phyloP scores from a whole-genome alignment of 2,113 vertebrate species.

The Stegostoma tigrinum region DNA sequence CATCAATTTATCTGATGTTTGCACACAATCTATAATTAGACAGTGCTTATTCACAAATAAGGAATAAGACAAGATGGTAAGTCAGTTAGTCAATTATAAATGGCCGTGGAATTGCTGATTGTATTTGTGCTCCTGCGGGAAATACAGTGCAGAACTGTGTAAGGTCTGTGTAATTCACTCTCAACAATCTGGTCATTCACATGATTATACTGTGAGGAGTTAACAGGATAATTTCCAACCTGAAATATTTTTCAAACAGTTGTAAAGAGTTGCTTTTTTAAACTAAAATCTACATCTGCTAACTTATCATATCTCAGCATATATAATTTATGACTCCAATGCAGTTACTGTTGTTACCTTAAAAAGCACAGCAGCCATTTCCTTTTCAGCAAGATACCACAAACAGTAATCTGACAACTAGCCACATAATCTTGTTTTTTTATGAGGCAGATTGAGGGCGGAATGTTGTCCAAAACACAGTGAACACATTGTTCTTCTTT shows the following conservation, averaged over 20 bases:
- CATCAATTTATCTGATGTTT: constrained; percentile 12
- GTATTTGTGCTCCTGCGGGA: background rate
- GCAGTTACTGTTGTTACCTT: background rate
- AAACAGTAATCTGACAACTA: background rate
- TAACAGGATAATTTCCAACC: background rate
- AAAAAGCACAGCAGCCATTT: background rate
- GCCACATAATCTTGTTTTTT: background rate
- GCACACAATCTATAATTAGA: constrained; percentile 11
- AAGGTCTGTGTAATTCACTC: background rate
- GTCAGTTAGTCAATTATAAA: background rate
- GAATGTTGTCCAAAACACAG: background rate
- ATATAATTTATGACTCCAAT: constrained; percentile 30
- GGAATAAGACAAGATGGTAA: background rate
- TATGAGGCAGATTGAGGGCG: background rate
- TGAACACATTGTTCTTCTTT: background rate
- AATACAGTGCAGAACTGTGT: background rate
- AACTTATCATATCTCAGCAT: constrained; percentile 40
- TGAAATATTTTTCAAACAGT: background rate
- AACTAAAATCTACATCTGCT: background rate
- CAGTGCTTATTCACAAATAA: background rate
- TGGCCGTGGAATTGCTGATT: background rate
- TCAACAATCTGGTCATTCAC: background rate
- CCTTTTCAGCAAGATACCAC: background rate
- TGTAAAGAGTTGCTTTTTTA: background rate
- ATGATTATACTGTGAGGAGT: background rate